Conservation (phyloP, 2,888 invertebrate genomes). For the Drosophila vallismaia region DNA sequence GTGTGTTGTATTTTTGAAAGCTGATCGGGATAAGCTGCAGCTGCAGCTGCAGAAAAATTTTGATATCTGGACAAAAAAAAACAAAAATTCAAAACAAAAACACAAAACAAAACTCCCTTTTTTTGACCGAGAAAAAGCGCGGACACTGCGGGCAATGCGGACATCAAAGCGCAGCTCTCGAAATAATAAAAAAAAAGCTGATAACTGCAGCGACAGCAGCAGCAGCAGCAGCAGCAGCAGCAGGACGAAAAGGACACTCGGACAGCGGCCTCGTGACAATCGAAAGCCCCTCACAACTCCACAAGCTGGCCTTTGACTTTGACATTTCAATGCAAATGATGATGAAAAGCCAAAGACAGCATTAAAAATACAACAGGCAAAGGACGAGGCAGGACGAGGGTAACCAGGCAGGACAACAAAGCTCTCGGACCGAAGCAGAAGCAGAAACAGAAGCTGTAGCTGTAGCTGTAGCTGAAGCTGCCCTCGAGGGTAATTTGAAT, state of each 20-base stretch:
- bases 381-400: conserved; percentile 16
- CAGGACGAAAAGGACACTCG: conserved; percentile 54
- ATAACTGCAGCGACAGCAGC: conserved; percentile 53
- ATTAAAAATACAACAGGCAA: conserved; percentile 51
- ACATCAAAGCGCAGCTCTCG: conserved; percentile 59
- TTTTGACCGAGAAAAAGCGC: conserved; percentile 26
- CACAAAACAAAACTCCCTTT: conserved; percentile 9
- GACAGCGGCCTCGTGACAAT: conserved; percentile 29
- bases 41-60: conserved; percentile 44
- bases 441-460: conserved; percentile 51
- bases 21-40: conserved; percentile 79
- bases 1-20: conserved; percentile 15
- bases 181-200: conserved; percentile 38
- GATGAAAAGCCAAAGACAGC: conserved; percentile 79
- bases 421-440: conserved; percentile 36
- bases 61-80: background rate
- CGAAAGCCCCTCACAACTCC: conserved; percentile 49
- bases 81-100: conserved; percentile 47
- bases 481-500: conserved; percentile 72
- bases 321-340: conserved; percentile 79
- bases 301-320: conserved; percentile 68
- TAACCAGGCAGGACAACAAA: conserved; percentile 56
- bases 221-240: conserved; percentile 16
- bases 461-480: conserved; percentile 52
- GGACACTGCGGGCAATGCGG: conserved; percentile 38